phyloP scores from a whole-genome alignment of 1,140 invertebrate species.

The Plodia interpunctella region DNA sequence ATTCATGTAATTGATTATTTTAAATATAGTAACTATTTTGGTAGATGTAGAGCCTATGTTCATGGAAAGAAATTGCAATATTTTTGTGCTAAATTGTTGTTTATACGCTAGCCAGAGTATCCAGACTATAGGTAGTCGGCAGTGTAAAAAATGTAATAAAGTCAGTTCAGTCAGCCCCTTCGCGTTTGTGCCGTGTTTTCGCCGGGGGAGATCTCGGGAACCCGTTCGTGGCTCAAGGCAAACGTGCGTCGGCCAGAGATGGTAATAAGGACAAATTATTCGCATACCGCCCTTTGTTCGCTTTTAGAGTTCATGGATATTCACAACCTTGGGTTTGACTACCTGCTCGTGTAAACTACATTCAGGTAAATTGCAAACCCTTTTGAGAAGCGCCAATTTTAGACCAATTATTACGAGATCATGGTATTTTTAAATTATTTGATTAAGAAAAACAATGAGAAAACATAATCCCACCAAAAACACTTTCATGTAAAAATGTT shows the following conservation, averaged over 20 bases:
- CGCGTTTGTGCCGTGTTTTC: conserved; percentile 19
- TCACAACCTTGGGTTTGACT: conserved; percentile 42
- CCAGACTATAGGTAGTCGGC: not conserved
- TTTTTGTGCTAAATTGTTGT: too few species aligned
- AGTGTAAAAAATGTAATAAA: not conserved
- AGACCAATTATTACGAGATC: too few species aligned
- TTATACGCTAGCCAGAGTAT: too few species aligned
- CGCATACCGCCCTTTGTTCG: conserved; percentile 63
- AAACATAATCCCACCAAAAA: too few species aligned
- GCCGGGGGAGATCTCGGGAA: conserved; percentile 42
- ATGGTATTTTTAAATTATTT: too few species aligned
- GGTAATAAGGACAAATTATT: conserved; percentile 63
- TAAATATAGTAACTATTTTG: too few species aligned
- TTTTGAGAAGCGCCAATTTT: too few species aligned
- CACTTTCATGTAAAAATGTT: too few species aligned
- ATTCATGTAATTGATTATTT: too few species aligned
- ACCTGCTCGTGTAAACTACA: conserved; percentile 37
- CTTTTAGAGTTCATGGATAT: conserved; percentile 51
- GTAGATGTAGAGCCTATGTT: too few species aligned
- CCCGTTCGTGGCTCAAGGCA: conserved; percentile 56
- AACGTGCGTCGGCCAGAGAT: conserved; percentile 43
- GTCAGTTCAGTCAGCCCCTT: conserved; percentile 14
- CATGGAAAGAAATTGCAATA: too few species aligned
- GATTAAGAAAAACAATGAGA: too few species aligned
- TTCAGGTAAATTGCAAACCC: conserved; percentile 28